Conservation (phyloP, 2,113 vertebrate genomes). For the Cheirogaleus medius region DNA sequence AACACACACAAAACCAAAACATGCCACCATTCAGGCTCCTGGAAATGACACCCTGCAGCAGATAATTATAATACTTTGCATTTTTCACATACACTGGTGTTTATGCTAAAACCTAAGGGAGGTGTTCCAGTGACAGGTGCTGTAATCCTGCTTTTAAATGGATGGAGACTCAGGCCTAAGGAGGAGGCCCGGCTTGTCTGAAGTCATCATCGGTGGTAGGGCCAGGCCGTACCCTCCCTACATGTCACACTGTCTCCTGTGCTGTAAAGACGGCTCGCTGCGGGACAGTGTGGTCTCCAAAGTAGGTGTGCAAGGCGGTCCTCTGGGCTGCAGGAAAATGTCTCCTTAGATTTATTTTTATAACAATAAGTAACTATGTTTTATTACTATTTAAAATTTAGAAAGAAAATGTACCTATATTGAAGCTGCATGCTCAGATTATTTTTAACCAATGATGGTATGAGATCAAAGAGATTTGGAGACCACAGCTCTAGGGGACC, state of each 20-base stretch:
- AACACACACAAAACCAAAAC: background rate
- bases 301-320: background rate
- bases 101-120: background rate
- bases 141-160: background rate
- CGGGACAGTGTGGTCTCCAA: background rate
- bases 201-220: background rate
- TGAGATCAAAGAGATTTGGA: constrained; percentile 59
- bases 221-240: background rate
- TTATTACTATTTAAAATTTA: background rate
- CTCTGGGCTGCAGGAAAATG: background rate
- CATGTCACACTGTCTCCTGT: accelerated
- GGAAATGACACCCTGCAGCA: constrained; percentile 1
- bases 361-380: background rate
- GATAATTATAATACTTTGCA: background rate
- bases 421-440: constrained; percentile 32
- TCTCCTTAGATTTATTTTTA: background rate
- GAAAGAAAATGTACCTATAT: background rate
- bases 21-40: background rate
- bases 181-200: background rate
- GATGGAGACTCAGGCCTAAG: background rate
- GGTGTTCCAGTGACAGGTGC: background rate
- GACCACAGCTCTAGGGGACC: constrained; percentile 27
- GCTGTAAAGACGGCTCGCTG: background rate
- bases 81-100: background rate
- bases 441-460: constrained; percentile 66